Evolutionary conservation across 1,140 invertebrate genomes (phyloP).

Genomic region (Aphelinus certus): DNA sequence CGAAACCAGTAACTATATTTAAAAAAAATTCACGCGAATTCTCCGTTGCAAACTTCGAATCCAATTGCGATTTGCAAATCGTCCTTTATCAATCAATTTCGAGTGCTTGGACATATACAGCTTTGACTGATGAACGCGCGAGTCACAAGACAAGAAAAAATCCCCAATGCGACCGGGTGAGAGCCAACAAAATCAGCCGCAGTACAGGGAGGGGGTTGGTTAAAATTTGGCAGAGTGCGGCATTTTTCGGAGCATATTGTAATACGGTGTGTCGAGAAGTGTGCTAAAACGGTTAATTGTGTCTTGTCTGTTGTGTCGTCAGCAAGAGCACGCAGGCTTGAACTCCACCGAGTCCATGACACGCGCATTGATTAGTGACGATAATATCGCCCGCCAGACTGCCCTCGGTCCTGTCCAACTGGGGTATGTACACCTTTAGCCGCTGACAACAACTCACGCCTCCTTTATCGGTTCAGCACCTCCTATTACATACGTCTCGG

Average conservation of each 20-base stretch:
- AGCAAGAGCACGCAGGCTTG: constrained; percentile 87
- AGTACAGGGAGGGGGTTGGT: neutral
- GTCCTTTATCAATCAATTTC: no score
- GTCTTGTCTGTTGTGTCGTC: constrained; percentile 72
- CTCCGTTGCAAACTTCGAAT: no score
- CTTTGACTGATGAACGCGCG: constrained; percentile 41
- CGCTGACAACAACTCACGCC: neutral
- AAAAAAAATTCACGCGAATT: no score
- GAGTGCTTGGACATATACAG: neutral
- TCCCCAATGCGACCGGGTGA: constrained; percentile 5
- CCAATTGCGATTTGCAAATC: no score
- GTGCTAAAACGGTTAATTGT: constrained; percentile 71
- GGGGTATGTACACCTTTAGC: constrained; percentile 78
- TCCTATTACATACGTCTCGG: no score
- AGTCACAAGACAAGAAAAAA: no score
- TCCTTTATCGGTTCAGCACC: neutral
- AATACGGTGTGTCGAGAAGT: constrained; percentile 59
- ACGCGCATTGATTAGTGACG: constrained; percentile 88
- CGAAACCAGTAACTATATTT: no score
- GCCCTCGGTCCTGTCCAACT: constrained; percentile 86
- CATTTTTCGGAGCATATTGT: constrained; percentile 56
- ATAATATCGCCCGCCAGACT: constrained; percentile 82
- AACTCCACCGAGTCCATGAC: constrained; percentile 92
- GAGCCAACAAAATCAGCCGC: neutral
- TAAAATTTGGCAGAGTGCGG: constrained; percentile 46